These are phyloP conservation scores for Conistra vaccinii DNA, from an alignment of 2,888 invertebrate species.

Conservation along the genomic window DNA sequence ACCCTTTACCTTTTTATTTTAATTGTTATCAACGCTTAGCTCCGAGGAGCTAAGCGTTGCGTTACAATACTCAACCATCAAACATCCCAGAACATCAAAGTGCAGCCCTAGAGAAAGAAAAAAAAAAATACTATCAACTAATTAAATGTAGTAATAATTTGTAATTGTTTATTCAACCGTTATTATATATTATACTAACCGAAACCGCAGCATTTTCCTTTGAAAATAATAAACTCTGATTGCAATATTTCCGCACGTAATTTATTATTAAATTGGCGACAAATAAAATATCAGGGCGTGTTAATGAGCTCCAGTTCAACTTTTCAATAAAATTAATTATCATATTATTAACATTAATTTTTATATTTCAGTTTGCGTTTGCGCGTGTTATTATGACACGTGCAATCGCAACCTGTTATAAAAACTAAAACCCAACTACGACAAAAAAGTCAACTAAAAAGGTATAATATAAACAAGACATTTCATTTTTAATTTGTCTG, in stretches of 20 bases:
- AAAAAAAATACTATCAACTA: background rate
- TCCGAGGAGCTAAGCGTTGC: too few species aligned
- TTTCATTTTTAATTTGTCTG: too few species aligned
- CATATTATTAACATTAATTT: conserved; percentile 7
- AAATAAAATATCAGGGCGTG: background rate
- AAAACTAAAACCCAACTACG: too few species aligned
- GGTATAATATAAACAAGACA: too few species aligned
- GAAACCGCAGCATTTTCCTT: background rate
- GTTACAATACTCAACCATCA: too few species aligned
- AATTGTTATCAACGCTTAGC: too few species aligned
- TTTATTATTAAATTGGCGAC: background rate
- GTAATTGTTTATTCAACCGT: background rate
- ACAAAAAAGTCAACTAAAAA: too few species aligned
- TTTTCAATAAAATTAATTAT: background rate
- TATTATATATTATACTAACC: background rate
- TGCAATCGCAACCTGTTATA: background rate
- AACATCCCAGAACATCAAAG: too few species aligned
- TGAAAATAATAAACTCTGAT: background rate
- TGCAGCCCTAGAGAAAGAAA: too few species aligned
- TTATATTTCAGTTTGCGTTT: too few species aligned
- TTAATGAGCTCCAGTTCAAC: conserved; percentile 3
- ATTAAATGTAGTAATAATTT: background rate
- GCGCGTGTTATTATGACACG: too few species aligned
- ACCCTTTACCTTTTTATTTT: too few species aligned
- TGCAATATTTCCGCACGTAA: background rate